Evolutionary conservation across 2,888 invertebrate species (phyloP).

Genomic region (Pelosia muscerda): DNA sequence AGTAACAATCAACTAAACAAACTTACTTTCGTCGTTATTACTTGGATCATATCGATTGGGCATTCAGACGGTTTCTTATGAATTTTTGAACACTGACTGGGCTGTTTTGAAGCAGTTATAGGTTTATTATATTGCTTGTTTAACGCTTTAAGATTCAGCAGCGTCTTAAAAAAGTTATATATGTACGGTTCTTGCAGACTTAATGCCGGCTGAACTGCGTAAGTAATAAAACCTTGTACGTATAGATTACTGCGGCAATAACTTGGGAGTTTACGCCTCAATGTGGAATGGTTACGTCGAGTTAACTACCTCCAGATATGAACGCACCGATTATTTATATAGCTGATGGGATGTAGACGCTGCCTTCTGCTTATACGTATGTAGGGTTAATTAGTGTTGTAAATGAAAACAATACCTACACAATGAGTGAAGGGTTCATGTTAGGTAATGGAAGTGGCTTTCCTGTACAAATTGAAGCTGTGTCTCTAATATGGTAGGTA

Average conservation of each 20-base stretch:
- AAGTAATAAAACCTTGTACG: constrained; percentile 4
- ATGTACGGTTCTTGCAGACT: not conserved
- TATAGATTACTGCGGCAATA: not conserved
- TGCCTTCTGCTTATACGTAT: not conserved
- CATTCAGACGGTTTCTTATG: not conserved
- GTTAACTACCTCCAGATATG: not conserved
- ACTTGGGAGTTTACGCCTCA: not conserved
- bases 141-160: not conserved
- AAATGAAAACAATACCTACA: not conserved
- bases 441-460: too few relatives aligned
- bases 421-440: too few relatives aligned
- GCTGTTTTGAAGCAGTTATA: constrained; percentile 1
- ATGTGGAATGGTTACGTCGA: not conserved
- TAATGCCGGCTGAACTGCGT: not conserved
- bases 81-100: not conserved
- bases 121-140: not conserved
- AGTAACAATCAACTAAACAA: too few relatives aligned
- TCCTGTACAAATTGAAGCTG: too few relatives aligned
- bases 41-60: not conserved
- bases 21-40: not conserved
- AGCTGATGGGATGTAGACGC: not conserved
- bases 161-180: not conserved
- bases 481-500: too few relatives aligned
- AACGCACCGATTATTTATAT: not conserved
- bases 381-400: not conserved